Evolutionary conservation across 2,888 invertebrate species (phyloP).

Genomic region (Catocala fraxini): DNA sequence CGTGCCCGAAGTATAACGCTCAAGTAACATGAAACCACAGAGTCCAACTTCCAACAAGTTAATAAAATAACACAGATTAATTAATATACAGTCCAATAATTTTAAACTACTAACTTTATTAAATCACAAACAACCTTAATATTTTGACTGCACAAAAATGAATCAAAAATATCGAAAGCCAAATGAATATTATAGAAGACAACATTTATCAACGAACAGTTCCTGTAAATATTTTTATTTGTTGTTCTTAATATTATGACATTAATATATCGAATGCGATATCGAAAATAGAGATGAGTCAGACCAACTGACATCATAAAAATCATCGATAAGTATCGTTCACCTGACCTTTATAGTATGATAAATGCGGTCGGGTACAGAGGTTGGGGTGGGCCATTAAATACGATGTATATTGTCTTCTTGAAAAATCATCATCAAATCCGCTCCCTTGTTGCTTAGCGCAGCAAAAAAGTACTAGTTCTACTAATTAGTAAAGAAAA

Average conservation of each 20-base stretch:
- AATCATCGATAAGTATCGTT: slow-evolving; percentile 74
- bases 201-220: slow-evolving; percentile 34
- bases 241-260: slow-evolving; percentile 44
- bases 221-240: slow-evolving; percentile 21
- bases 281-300: slow-evolving; percentile 72
- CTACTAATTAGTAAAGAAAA: too few species aligned
- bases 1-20: too few species aligned
- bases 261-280: slow-evolving; percentile 44
- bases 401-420: slow-evolving; percentile 32
- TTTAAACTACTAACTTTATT: background rate
- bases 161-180: background rate
- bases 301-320: slow-evolving; percentile 77
- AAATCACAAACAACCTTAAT: slow-evolving; percentile 10
- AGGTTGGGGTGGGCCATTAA: slow-evolving; percentile 69
- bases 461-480: too few species aligned
- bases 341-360: slow-evolving; percentile 78
- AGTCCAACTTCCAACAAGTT: background rate
- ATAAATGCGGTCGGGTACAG: slow-evolving; percentile 75
- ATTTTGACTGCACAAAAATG: background rate
- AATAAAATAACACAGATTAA: too few species aligned
- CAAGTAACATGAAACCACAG: too few species aligned
- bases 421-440: slow-evolving; percentile 1
- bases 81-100: too few species aligned
- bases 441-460: too few species aligned
- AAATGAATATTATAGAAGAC: slow-evolving; percentile 29